Evolutionary conservation across 2,888 invertebrate species (phyloP).

Genomic region (Globia sparganii): DNA sequence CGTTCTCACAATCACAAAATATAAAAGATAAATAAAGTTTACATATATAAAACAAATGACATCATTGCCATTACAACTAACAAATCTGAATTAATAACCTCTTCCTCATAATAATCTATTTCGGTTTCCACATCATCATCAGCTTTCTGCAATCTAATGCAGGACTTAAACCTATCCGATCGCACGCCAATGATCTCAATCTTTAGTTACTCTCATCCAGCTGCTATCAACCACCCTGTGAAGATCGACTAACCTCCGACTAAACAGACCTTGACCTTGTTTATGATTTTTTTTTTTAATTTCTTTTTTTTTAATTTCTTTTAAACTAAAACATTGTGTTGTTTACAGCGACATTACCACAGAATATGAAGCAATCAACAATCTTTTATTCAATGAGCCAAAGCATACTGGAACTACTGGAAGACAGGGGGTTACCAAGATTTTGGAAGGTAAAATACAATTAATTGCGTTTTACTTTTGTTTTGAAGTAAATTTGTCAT

Average conservation of each 20-base stretch:
- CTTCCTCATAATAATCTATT: too few species aligned
- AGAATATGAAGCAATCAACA: conserved; percentile 77
- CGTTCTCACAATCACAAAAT: too few species aligned
- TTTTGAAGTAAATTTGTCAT: not conserved
- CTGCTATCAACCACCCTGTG: not conserved
- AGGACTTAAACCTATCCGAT: not conserved
- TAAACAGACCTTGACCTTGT: not conserved
- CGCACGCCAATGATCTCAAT: not conserved
- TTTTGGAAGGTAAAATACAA: conserved; percentile 71
- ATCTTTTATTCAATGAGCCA: conserved; percentile 78
- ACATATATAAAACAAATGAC: too few species aligned
- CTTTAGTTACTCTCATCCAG: not conserved
- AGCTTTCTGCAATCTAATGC: not conserved
- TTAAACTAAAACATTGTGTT: not conserved
- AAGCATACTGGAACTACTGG: conserved; percentile 69
- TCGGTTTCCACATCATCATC: not conserved
- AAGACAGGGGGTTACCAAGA: conserved; percentile 68
- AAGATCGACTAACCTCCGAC: not conserved
- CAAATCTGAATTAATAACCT: too few species aligned
- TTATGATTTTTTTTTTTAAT: not conserved
- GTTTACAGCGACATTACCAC: conserved; percentile 73
- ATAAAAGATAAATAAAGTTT: too few species aligned
- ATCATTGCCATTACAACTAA: too few species aligned
- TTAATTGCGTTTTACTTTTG: too few species aligned
- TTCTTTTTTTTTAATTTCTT: not conserved